Base-by-base conservation (phyloP, 2,797 vertebrate species). In the Melanotaenia maccullochi region DNA sequence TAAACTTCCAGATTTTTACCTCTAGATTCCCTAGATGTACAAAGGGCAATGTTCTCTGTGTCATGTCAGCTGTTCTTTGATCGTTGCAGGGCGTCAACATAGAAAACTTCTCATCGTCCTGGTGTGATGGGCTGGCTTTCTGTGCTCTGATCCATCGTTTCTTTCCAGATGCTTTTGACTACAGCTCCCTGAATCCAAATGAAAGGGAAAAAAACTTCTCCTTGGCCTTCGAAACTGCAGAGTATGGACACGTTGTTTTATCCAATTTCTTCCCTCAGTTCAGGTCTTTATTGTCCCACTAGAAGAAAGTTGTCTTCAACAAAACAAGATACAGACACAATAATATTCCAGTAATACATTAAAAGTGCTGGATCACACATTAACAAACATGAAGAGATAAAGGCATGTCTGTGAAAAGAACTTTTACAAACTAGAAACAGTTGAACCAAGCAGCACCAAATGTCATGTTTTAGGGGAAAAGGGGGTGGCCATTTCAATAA, bases 101-200 rank as follows among this genome's bases (percentile, higher is more conserved):
- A 85, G 97, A 99, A 89, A 99, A 99, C 93, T 99, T 99, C 90
- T 99, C 97, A 0, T 99, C 98, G 0, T 99, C 97, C 61, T 99
- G 98, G 98, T 96, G 95, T 1, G 92, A 99, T 0, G 98, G 98
- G 20, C 91, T 99, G 94, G 98, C 98, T 0, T 99, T 99, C 92
- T 99, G 97, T 9, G 98, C 98, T 9, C 90, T 99, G 42, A 95
- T 99, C 63, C 98, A 99, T 87, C 97, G 96, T 62, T 99, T 97
- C 90, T 99, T 99, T 88, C 97, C 98, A 0, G 95, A 97, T 0
- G 96, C 97, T 0, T 99, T 99, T 35, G 97, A 99, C 89, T 99
- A 95, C 78, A 95, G 93, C 60, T 92, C 97, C 49, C 94, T 99
- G 71, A 95, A 92, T 0, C 93, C 96, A 14, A 93, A 95, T 56